phyloP scores from a whole-genome alignment of 2,888 invertebrate genomes.

The Dryococelus australis region DNA sequence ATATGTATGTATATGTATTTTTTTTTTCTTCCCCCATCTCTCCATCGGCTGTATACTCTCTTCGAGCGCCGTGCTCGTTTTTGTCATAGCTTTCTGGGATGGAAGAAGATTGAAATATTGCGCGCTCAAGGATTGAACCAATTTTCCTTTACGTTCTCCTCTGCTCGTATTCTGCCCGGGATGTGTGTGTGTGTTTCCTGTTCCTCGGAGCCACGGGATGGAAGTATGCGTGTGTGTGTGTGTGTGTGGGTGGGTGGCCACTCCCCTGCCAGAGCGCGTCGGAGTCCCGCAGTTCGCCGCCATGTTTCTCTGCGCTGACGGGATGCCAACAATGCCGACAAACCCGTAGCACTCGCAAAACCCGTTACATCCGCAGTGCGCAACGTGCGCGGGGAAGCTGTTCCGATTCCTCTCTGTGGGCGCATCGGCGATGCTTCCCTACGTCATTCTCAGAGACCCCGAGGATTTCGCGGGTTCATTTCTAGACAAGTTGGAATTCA shows the following conservation, averaged over 20 bases:
- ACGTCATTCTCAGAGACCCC: too few relatives aligned
- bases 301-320: background rate
- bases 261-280: background rate
- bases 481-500: too few relatives aligned
- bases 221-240: background rate
- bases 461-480: too few relatives aligned
- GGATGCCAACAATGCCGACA: too few relatives aligned
- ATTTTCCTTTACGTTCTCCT: slow-evolving; percentile 38
- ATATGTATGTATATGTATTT: background rate
- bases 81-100: slow-evolving; percentile 29
- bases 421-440: too few relatives aligned
- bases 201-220: background rate
- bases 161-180: background rate
- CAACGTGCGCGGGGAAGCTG: too few relatives aligned
- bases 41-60: background rate
- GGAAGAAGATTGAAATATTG: slow-evolving; percentile 42
- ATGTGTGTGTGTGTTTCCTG: slow-evolving; percentile 12
- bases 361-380: too few relatives aligned
- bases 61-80: slow-evolving; percentile 18
- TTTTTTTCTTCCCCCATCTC: background rate
- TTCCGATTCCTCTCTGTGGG: too few relatives aligned
- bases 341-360: too few relatives aligned
- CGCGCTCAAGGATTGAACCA: slow-evolving; percentile 42
- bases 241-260: background rate
- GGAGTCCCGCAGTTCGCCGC: background rate